phyloP scores from a whole-genome alignment of 2,113 vertebrate species.

The Numenius arquata region DNA sequence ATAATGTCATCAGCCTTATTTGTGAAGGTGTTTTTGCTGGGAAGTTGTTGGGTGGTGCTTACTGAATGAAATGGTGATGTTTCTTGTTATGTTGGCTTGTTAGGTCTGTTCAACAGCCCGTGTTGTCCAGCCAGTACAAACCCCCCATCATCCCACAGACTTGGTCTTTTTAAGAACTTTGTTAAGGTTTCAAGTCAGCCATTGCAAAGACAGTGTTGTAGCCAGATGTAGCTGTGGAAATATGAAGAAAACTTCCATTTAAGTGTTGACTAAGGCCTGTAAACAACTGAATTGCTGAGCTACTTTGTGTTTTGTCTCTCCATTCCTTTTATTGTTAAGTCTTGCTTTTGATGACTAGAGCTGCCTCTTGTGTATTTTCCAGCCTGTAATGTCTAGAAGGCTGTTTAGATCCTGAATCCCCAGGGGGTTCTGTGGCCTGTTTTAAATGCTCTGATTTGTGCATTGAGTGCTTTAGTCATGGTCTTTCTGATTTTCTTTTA shows the following conservation, averaged over 20 bases:
- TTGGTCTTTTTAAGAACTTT: not conserved
- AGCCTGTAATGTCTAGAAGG: slow-evolving; percentile 29
- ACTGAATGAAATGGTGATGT: accelerated
- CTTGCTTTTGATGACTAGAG: slow-evolving; percentile 26
- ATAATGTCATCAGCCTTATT: not conserved
- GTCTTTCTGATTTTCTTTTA: not conserved
- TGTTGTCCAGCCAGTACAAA: not conserved
- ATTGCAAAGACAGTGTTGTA: not conserved
- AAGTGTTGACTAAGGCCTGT: not conserved
- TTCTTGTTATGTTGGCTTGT: accelerated
- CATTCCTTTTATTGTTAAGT: not conserved
- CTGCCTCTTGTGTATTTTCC: slow-evolving; percentile 28
- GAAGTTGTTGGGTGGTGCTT: not conserved
- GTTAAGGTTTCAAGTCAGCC: not conserved
- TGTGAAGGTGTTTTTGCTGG: not conserved
- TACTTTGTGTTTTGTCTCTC: slow-evolving; percentile 27
- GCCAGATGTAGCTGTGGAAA: not conserved
- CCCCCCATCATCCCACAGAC: not conserved
- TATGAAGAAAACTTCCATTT: not conserved
- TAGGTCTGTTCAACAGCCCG: not conserved
- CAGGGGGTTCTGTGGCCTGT: not conserved
- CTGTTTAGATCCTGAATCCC: slow-evolving; percentile 9
- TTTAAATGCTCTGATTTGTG: slow-evolving; percentile 22
- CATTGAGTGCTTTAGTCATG: not conserved
- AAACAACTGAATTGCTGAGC: slow-evolving; percentile 27